Evolutionary conservation across 2,888 invertebrate genomes (phyloP).

Genomic region (Pandemis corylana): DNA sequence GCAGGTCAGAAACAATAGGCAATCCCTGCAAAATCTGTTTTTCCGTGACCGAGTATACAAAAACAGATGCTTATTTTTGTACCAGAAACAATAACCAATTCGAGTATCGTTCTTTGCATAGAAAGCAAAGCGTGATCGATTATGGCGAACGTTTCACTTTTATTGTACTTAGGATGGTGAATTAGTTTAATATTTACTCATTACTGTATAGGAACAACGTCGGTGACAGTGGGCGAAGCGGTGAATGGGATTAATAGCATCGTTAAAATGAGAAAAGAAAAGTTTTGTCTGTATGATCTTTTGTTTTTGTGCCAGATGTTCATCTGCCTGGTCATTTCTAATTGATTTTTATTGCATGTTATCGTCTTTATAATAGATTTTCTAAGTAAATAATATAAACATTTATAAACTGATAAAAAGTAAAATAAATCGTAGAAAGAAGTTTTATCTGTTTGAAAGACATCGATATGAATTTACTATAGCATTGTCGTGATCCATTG

Average conservation of each 20-base stretch:
- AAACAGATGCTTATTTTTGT: constrained; percentile 30
- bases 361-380: too few relatives aligned
- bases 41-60: constrained; percentile 25
- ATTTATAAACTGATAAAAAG: too few relatives aligned
- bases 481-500: background rate
- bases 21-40: constrained; percentile 11
- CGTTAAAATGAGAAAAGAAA: constrained; percentile 2
- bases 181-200: constrained; percentile 44
- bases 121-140: constrained; percentile 79
- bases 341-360: background rate
- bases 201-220: constrained; percentile 21
- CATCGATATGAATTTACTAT: background rate
- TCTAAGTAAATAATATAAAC: too few relatives aligned
- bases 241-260: constrained; percentile 3
- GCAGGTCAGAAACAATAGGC: constrained; percentile 18
- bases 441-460: too few relatives aligned
- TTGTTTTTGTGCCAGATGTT: background rate
- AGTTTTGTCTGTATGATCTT: background rate
- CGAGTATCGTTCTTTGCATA: constrained; percentile 48
- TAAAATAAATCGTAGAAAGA: too few relatives aligned
- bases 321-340: background rate
- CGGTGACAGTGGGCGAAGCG: background rate
- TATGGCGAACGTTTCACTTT: constrained; percentile 71
- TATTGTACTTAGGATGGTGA: constrained; percentile 61
- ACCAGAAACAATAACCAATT: constrained; percentile 31